Evolutionary conservation across 2,888 invertebrate genomes (phyloP).

Genomic region (Prosopocoilus inquinatus): DNA sequence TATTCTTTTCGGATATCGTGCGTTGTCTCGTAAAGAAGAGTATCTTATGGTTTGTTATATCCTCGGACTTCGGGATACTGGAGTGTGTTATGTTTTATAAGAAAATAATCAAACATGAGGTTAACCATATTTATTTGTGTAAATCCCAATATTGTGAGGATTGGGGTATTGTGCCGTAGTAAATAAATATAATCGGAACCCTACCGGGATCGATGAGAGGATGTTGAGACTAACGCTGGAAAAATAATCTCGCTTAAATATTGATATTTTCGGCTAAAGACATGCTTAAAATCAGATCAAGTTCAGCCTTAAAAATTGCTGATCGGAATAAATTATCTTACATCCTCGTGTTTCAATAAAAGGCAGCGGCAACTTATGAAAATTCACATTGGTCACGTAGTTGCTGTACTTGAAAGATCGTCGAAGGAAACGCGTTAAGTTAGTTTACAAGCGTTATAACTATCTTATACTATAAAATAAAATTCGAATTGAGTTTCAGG

Average conservation of each 20-base stretch:
- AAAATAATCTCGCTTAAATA: conserved; percentile 31
- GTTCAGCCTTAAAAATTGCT: conserved; percentile 5
- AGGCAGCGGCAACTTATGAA: too few relatives aligned
- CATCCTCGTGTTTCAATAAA: neutral
- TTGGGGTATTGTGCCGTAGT: conserved; percentile 29
- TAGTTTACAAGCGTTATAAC: too few relatives aligned
- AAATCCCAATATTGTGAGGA: conserved; percentile 31
- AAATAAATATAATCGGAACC: conserved; percentile 26
- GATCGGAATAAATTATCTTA: neutral
- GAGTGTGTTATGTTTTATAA: conserved; percentile 20
- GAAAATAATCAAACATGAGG: conserved; percentile 29
- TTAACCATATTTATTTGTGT: conserved; percentile 27
- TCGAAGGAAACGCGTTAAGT: too few relatives aligned
- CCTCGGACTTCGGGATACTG: conserved; percentile 10
- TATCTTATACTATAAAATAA: too few relatives aligned
- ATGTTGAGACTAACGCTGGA: conserved; percentile 27
- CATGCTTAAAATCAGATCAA: conserved; percentile 21
- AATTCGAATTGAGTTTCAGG: too few relatives aligned
- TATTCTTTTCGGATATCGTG: conserved; percentile 20
- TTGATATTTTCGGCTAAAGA: conserved; percentile 28
- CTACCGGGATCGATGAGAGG: conserved; percentile 26
- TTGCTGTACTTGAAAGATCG: too few relatives aligned
- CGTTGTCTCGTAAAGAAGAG: conserved; percentile 24
- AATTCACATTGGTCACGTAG: too few relatives aligned
- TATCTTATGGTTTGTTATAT: conserved; percentile 25